Evolutionary conservation across 1,140 invertebrate species (phyloP).

Genomic region (Euwallacea similis): DNA sequence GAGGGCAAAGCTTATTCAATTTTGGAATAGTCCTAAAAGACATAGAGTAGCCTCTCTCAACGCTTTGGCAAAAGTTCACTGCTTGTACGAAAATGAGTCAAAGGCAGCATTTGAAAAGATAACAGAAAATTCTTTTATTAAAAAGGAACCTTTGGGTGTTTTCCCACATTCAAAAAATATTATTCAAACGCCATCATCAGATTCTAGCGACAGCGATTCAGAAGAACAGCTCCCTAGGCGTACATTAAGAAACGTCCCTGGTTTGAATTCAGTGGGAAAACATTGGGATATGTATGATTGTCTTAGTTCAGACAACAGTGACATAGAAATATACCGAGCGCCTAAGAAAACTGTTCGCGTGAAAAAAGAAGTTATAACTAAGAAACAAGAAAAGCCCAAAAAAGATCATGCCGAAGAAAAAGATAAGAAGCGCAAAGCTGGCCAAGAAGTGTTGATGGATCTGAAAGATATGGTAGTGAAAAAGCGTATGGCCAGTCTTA

Average conservation of each 20-base stretch:
- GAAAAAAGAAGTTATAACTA: constrained; percentile 32
- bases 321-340: constrained; percentile 37
- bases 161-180: constrained; percentile 42
- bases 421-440: constrained; percentile 46
- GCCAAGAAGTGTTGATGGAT: constrained; percentile 74
- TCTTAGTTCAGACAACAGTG: constrained; percentile 60
- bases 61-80: constrained; percentile 88
- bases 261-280: constrained; percentile 74
- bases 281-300: constrained; percentile 77
- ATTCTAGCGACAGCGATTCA: constrained; percentile 45
- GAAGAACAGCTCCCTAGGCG: constrained; percentile 52
- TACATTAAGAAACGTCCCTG: constrained; percentile 70
- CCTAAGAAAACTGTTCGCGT: constrained; percentile 32
- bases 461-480: constrained; percentile 84
- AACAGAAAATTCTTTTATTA: constrained; percentile 46
- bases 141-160: constrained; percentile 43
- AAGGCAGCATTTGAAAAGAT: constrained; percentile 64
- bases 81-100: constrained; percentile 86
- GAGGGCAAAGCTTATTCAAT: constrained; percentile 59
- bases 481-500: constrained; percentile 90
- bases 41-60: constrained; percentile 86
- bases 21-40: constrained; percentile 72
- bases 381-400: constrained; percentile 22
- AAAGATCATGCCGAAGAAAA: constrained; percentile 38
- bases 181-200: constrained; percentile 1